Evolutionary conservation across 2,113 vertebrate species (phyloP).

Genomic region (Nestor notabilis): DNA sequence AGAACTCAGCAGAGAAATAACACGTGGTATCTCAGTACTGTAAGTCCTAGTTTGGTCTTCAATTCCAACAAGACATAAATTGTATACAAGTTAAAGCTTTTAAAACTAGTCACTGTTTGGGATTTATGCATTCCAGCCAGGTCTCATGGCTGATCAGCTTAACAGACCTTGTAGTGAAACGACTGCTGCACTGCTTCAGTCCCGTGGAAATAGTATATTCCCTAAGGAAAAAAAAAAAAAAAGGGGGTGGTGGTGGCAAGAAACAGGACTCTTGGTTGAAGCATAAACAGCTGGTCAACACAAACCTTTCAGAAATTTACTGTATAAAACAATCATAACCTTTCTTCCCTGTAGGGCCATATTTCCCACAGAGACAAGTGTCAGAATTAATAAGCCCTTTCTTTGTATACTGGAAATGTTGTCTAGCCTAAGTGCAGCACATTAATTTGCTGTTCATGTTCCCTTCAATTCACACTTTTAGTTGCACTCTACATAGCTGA

Average conservation of each 20-base stretch:
- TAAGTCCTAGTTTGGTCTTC: background rate
- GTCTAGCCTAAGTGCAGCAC: background rate
- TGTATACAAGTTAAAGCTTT: conserved; percentile 35
- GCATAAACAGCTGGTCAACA: conserved; percentile 51
- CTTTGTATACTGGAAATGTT: background rate
- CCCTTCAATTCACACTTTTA: background rate
- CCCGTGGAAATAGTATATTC: conserved; percentile 53
- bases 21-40: background rate
- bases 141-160: conserved; percentile 54
- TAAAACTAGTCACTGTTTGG: conserved; percentile 43
- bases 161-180: conserved; percentile 63
- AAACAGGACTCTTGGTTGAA: conserved; percentile 49
- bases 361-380: background rate
- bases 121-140: conserved; percentile 54
- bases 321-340: background rate
- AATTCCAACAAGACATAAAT: conserved; percentile 20
- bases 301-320: conserved; percentile 37
- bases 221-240: conserved; percentile 30
- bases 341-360: background rate
- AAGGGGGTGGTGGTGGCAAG: conserved; percentile 37
- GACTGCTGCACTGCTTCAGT: conserved; percentile 57
- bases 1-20: conserved; percentile 9
- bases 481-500: background rate
- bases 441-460: background rate
- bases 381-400: background rate